phyloP scores from a whole-genome alignment of 37 sponge, comb jelly and placozoan species.

The Halisarca cf. caerulea region DNA sequence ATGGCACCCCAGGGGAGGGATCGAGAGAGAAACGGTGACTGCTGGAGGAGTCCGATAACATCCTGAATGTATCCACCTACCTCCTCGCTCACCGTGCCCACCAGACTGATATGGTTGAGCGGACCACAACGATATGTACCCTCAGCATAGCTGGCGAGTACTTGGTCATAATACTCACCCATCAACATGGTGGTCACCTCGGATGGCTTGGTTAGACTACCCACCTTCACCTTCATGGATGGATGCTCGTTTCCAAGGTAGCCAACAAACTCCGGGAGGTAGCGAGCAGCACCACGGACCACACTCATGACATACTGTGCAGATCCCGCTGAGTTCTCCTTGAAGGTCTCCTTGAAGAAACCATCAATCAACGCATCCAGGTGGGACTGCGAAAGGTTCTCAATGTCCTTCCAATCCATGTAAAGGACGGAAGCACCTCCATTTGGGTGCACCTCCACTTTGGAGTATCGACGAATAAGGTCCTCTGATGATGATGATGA shows the following conservation, averaged over 20 bases:
- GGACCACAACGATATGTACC: constrained; percentile 83
- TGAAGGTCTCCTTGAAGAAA: constrained; percentile 68
- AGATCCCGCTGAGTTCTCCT: constrained; percentile 47
- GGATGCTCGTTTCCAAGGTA: constrained; percentile 54
- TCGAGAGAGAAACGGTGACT: constrained; percentile 65
- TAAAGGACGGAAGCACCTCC: constrained; percentile 79
- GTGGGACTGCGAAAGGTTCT: not conserved
- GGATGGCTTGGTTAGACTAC: not conserved
- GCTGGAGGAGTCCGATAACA: constrained; percentile 57
- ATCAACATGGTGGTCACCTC: constrained; percentile 67
- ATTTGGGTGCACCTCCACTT: constrained; percentile 64
- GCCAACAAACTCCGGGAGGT: constrained; percentile 81
- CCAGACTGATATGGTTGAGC: constrained; percentile 82
- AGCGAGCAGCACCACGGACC: constrained; percentile 71
- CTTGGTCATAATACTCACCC: constrained; percentile 59
- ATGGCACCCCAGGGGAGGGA: constrained; percentile 92
- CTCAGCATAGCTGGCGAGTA: constrained; percentile 41
- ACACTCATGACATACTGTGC: constrained; percentile 87
- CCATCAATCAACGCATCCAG: constrained; percentile 17
- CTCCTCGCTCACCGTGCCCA: constrained; percentile 89
- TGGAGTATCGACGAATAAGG: constrained; percentile 18
- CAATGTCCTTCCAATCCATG: constrained; percentile 58
- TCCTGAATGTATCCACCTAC: constrained; percentile 67
- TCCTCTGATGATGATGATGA: constrained; percentile 9
- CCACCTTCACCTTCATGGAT: constrained; percentile 57